Evolutionary conservation across 2,113 vertebrate species (phyloP).

Genomic region (Clarias gariepinus): DNA sequence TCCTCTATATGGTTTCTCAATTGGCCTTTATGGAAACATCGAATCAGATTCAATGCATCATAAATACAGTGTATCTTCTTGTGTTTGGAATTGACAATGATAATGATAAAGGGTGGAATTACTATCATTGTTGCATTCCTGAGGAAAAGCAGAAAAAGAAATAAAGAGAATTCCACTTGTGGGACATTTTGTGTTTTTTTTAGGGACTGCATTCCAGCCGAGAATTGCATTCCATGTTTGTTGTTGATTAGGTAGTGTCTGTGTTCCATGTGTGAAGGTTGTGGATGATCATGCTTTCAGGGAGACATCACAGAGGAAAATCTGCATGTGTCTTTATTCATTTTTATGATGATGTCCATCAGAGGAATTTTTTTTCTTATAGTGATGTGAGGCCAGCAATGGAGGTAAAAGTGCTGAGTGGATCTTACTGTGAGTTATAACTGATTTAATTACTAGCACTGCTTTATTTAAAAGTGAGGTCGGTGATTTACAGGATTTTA

Average conservation of each 20-base stretch:
- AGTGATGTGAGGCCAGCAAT: background rate
- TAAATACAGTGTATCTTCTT: background rate
- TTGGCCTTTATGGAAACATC: background rate
- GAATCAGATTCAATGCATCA: background rate
- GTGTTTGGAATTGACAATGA: background rate
- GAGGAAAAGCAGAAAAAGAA: background rate
- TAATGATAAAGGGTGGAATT: conserved; percentile 16
- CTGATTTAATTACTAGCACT: background rate
- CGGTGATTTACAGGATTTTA: background rate
- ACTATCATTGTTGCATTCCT: background rate
- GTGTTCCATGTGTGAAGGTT: conserved; percentile 16
- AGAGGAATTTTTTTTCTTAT: background rate
- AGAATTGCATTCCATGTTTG: conserved; percentile 27
- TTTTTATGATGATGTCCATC: conserved; percentile 22
- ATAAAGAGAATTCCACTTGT: background rate
- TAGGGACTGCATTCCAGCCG: conserved; percentile 8
- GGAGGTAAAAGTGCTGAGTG: conserved; percentile 5
- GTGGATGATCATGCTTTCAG: conserved; percentile 4
- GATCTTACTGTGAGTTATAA: background rate
- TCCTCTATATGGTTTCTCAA: background rate
- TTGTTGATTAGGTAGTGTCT: conserved; percentile 27
- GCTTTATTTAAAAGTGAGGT: background rate
- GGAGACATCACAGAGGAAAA: background rate
- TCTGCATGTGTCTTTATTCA: background rate
- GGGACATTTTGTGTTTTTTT: conserved; percentile 16